Conservation (phyloP, 2,113 vertebrate species). For the Nematolebias whitei region DNA sequence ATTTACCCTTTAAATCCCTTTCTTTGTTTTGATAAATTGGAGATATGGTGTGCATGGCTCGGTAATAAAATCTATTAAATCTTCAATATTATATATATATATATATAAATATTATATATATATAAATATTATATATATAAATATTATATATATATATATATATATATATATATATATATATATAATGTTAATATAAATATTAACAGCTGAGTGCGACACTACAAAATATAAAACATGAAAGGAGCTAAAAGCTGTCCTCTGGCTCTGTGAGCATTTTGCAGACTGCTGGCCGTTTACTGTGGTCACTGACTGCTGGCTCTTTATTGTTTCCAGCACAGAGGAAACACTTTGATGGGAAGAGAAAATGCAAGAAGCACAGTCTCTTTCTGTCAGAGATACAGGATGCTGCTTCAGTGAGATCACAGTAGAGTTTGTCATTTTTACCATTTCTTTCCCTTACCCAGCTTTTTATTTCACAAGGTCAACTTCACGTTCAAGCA, state of each 20-base stretch:
- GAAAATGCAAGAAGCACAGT: slow-evolving; percentile 14
- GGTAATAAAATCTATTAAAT: too few species aligned
- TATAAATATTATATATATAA: too few species aligned
- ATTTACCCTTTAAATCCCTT: too few species aligned
- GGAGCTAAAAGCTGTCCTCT: neutral
- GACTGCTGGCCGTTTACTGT: neutral
- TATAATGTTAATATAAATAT: neutral
- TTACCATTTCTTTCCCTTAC: neutral
- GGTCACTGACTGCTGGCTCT: neutral
- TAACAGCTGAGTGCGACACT: neutral
- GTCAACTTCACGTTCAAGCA: neutral
- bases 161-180: too few species aligned
- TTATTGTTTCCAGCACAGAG: neutral
- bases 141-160: too few species aligned
- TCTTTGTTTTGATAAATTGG: too few species aligned
- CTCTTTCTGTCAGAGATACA: neutral
- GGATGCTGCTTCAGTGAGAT: neutral
- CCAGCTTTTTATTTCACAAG: neutral
- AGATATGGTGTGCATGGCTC: too few species aligned
- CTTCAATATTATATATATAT: too few species aligned
- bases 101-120: too few species aligned
- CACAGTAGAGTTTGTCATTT: neutral
- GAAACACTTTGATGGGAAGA: slow-evolving; percentile 2
- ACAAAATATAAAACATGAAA: neutral
- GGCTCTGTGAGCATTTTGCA: neutral